Conservation (phyloP, 2,113 vertebrate genomes). For the Pseudorhombus dupliciocellatus region DNA sequence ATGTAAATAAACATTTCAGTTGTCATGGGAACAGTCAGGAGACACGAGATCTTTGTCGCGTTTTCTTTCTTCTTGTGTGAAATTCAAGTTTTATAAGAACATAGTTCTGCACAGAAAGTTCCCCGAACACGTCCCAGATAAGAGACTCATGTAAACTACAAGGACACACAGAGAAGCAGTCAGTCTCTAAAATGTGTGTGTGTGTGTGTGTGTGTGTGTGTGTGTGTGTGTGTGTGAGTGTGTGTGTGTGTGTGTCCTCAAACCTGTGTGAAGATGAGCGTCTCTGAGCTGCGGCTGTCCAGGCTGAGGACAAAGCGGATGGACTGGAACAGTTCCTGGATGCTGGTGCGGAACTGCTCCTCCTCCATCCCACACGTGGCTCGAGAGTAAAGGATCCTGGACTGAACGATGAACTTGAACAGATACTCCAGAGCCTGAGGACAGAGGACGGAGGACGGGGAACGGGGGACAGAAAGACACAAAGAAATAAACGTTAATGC, state of each 20-base stretch:
- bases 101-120: no score
- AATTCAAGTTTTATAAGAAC: no score
- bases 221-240: background rate
- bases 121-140: no score
- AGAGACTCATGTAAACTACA: no score
- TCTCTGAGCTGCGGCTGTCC: conserved; percentile 96
- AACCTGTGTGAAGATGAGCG: conserved; percentile 97
- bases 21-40: background rate
- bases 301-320: conserved; percentile 97
- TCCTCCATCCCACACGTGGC: conserved; percentile 98
- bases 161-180: no score
- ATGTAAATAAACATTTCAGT: background rate
- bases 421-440: conserved; percentile 95
- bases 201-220: background rate
- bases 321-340: conserved; percentile 98
- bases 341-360: conserved; percentile 92
- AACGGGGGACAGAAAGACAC: no score
- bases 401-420: conserved; percentile 99
- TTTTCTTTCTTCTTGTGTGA: no score
- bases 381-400: conserved; percentile 94
- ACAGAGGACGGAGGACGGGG: no score
- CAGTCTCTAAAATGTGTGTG: no score
- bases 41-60: background rate
- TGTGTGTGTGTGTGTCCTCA: background rate
- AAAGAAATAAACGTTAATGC: no score